These are phyloP conservation scores for Plodia interpunctella DNA, from an alignment of 1,140 invertebrate genomes.

Conservation along the genomic window DNA sequence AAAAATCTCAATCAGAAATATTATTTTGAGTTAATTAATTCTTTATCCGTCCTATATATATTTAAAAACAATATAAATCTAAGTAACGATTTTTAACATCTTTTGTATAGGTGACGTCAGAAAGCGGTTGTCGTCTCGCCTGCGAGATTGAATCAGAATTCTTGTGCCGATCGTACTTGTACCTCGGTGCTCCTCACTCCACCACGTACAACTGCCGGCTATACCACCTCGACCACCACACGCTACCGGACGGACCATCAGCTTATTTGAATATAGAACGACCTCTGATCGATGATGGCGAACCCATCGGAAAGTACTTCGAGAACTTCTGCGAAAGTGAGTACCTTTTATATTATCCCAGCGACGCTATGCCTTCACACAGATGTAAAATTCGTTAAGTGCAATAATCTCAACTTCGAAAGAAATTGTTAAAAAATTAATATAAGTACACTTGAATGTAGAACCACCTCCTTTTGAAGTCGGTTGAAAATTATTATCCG, in stretches of 20 bases:
- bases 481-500: too few species aligned
- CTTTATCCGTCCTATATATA: too few species aligned
- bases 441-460: too few species aligned
- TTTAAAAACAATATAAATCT: too few species aligned
- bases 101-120: conserved; percentile 81
- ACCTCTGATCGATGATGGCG: conserved; percentile 93
- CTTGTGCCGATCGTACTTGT: conserved; percentile 93
- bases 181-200: conserved; percentile 85
- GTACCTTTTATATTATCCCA: conserved; percentile 32
- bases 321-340: conserved; percentile 92
- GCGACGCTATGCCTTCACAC: too few species aligned
- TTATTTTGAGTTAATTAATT: too few species aligned
- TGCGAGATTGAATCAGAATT: conserved; percentile 96
- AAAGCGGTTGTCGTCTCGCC: conserved; percentile 89
- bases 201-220: conserved; percentile 92
- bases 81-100: neutral
- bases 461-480: too few species aligned
- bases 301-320: conserved; percentile 91
- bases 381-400: too few species aligned
- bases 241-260: conserved; percentile 92
- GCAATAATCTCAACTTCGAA: too few species aligned
- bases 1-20: too few species aligned
- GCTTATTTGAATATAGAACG: conserved; percentile 92
- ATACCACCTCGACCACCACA: conserved; percentile 95
- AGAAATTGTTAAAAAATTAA: too few species aligned